These are phyloP conservation scores for Trachythela sp. DNA, from an alignment of 64 coral and sea anemone genomes.

Conservation along the genomic window DNA sequence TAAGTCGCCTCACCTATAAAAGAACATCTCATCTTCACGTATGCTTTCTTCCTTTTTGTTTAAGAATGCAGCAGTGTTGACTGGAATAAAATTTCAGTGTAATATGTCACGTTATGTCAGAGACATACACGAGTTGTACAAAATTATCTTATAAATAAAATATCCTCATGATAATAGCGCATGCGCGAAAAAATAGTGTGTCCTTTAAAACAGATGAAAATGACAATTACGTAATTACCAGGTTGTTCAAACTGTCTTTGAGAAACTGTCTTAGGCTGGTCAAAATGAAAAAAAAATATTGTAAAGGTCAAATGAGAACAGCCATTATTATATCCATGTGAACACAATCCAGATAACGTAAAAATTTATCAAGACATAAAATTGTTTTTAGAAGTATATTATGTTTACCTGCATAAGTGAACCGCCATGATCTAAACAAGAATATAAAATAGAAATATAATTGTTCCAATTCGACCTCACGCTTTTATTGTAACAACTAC, in stretches of 20 bases:
- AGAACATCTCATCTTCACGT: conserved; percentile 67
- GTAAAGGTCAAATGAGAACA: no score
- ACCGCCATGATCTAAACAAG: conserved; percentile 73
- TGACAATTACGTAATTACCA: conserved; percentile 14
- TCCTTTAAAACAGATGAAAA: not conserved
- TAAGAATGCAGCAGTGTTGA: conserved; percentile 56
- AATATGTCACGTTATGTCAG: not conserved
- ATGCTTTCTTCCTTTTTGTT: conserved; percentile 66
- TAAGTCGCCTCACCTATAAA: conserved; percentile 44
- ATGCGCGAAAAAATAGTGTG: not conserved
- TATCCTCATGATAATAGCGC: not conserved
- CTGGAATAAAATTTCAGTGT: conserved; percentile 4
- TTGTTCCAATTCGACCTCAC: not conserved
- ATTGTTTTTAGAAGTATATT: not conserved
- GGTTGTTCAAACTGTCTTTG: conserved; percentile 48
- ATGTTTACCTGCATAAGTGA: conserved; percentile 80
- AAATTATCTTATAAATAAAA: not conserved
- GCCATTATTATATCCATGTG: no score
- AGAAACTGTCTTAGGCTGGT: conserved; percentile 44
- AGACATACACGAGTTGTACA: not conserved
- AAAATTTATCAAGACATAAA: not conserved
- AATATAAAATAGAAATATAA: conserved; percentile 7
- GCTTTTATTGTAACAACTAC: not conserved
- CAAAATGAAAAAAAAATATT: not conserved
- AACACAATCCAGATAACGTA: no score